Conservation (phyloP, 2,888 invertebrate species). For the Dendrolimus houi region DNA sequence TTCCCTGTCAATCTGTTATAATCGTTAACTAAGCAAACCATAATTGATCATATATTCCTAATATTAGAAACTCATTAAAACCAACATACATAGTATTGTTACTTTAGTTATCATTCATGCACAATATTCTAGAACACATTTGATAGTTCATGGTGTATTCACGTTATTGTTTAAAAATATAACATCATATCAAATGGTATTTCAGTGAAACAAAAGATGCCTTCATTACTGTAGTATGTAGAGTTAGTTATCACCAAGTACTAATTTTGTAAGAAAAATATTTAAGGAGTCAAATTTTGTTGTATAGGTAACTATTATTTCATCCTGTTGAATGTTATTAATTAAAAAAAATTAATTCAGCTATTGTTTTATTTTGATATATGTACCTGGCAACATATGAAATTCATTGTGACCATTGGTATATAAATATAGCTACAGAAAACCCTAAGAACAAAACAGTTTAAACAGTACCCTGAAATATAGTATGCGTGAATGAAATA, state of each 20-base stretch:
- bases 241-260: not conserved
- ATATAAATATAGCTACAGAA: not conserved
- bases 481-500: no score
- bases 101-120: no score
- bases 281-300: conserved; percentile 23
- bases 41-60: no score
- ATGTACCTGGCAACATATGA: not conserved
- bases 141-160: no score
- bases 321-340: conserved; percentile 22
- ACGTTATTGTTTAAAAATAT: no score
- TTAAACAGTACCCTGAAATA: not conserved
- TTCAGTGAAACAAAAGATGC: conserved; percentile 2
- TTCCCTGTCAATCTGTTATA: no score
- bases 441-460: not conserved
- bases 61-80: no score
- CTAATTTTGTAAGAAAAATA: conserved; percentile 11
- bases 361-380: conserved; percentile 11
- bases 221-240: not conserved
- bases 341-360: conserved; percentile 8
- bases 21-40: no score
- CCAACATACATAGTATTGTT: no score
- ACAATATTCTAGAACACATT: no score
- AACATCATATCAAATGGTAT: conserved; percentile 5
- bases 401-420: no score
- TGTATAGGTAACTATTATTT: conserved; percentile 29